Evolutionary conservation across 2,113 vertebrate genomes (phyloP), one percentile per base, ranked within the genome.

Genomic region (Vulpes lagopus): DNA sequence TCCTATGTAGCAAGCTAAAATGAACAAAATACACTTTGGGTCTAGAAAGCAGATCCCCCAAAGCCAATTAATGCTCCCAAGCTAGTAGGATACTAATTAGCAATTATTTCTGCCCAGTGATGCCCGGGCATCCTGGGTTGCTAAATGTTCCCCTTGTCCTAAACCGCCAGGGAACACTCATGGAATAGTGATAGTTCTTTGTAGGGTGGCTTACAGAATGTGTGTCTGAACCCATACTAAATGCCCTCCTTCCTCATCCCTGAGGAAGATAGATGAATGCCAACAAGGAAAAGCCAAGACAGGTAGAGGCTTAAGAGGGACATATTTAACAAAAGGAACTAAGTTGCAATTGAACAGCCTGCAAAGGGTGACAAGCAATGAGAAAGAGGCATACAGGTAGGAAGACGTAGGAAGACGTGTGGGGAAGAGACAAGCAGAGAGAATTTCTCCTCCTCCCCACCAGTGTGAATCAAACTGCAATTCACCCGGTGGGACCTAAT

Each of bases 21-120:
- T 81, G 95, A 97, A 91, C 92, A 92, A 98, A 98, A 96, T 89
- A 74, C 73, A 93, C 93, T 97, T 96, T 64, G 62, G 57, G 78
- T 96, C 90, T 95, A 96, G 91, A 93, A 97, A 95, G 85, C 73
- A 97, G 91, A 97, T 94, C 35, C 93, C 94, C 93, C 91, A 96
- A 97, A 98, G 93, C 91, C 95, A 97, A 96, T 97, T 98, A 98
- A 97, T 92, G 81, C 53, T 97, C 95, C 95, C 96, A 96, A 96
- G 91, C 91, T 94, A 89, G 82, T 71, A 80, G 74, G 96, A 89
- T 97, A 92, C 95, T 98, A 98, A 98, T 98, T 97, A 97, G 93
- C 96, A 98, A 97, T 98, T 97, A 96, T 96, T 98, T 98, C 97
- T 97, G 91, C 96, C 97, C 94, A 89, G 60, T 51, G 90, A 97